These are phyloP conservation scores for Drymodes brunneopygia DNA, from an alignment of 2,113 vertebrate species.

Conservation along the genomic window DNA sequence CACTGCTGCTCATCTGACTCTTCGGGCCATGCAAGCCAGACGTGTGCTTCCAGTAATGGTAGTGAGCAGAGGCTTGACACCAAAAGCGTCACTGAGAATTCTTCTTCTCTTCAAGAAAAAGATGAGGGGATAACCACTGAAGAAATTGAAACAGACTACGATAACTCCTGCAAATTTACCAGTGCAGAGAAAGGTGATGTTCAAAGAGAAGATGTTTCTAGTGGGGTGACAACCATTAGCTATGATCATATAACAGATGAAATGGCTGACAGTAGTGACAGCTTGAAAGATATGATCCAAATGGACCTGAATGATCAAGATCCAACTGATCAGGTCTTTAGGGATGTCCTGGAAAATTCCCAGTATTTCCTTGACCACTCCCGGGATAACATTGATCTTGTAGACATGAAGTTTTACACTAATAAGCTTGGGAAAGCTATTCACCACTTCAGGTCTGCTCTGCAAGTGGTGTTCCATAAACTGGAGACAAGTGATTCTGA, in stretches of 20 bases:
- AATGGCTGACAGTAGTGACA: constrained; percentile 66
- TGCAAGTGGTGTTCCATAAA: constrained; percentile 87
- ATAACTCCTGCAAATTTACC: constrained; percentile 50
- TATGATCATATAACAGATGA: constrained; percentile 61
- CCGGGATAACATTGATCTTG: constrained; percentile 67
- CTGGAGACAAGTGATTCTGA: constrained; percentile 76
- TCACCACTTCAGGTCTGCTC: constrained; percentile 81
- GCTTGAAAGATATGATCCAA: constrained; percentile 75
- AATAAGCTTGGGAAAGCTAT: constrained; percentile 84
- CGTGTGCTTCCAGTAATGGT: neutral
- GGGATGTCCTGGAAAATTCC: constrained; percentile 76
- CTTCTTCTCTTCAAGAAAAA: constrained; percentile 47
- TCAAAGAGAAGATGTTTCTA: constrained; percentile 72
- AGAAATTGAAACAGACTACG: constrained; percentile 23
- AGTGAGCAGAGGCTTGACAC: neutral
- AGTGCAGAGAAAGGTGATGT: constrained; percentile 63
- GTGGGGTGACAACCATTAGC: constrained; percentile 55
- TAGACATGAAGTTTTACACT: constrained; percentile 78
- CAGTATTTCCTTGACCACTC: constrained; percentile 68
- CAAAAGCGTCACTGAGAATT: neutral
- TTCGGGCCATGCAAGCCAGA: neutral
- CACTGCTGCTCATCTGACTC: constrained; percentile 6
- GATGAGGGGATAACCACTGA: constrained; percentile 34
- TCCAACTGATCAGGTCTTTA: constrained; percentile 71
- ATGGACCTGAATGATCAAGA: constrained; percentile 78